Base-by-base conservation (phyloP, 2,888 invertebrate species). In the Azorinus chamasolen region DNA sequence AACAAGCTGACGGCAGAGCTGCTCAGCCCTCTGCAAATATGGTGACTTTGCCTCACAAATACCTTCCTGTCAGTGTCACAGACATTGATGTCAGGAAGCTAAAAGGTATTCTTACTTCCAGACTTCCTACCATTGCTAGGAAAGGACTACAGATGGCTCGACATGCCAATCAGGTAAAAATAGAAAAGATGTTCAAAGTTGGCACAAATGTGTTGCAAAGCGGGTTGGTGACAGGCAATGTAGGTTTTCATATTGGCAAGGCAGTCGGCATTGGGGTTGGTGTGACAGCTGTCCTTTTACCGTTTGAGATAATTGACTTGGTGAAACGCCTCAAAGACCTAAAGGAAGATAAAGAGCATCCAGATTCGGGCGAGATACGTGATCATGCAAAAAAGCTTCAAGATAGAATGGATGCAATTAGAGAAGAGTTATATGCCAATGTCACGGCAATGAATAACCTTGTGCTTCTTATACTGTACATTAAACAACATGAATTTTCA, bases 361-460 rank as follows among this genome's bases (percentile, higher is more conserved):
- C 24, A 37, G 24, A 12, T 1, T 54, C 64, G 14, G 22, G n/a
- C 12, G 32, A 25, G 24, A 54, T 64, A 14, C 16, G 54, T 32
- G 18, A n/a, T 22, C 43, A 54, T 8, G 46, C 54, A 32, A 24
- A 45, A 22, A 24, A 16, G 18, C 24, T 64, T 14, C 45, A 54
- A 54, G 41, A 46, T 18, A 45, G 54, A n/a, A 45, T 64, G 45
- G 32, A 32, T 8, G 43, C 20, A 2, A 22, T 55, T 0, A n/a
- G 27, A 22, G 45, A 55, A 4, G 25, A 46, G 6, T 46, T 64
- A 8, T 18, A 25, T 16, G 12, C 10, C 1, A 46, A 45, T 20
- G 18, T 46, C n/a, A n/a, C 18, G 32, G 54, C 54, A 32, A 14
- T 64, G 22, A 64, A 64, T 14, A 64, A 55, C 46, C 54, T 64